These are phyloP conservation scores for Falco cherrug DNA, from an alignment of 2,797 vertebrate species.

Conservation along the genomic window DNA sequence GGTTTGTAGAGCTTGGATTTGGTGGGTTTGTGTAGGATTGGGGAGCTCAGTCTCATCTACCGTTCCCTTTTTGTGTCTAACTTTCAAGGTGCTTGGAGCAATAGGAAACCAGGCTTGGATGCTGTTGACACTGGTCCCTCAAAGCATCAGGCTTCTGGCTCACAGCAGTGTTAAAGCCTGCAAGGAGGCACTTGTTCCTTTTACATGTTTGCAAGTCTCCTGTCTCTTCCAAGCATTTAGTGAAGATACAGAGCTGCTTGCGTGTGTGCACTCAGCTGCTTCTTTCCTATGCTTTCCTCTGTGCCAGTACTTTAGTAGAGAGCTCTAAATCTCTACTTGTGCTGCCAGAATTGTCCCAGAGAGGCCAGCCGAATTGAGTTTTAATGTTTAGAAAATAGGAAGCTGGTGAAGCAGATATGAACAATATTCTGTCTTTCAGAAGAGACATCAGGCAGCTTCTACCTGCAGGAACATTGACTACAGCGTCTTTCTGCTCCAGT, in stretches of 20 bases:
- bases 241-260: not conserved
- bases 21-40: not conserved
- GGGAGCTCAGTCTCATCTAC: not conserved
- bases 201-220: not conserved
- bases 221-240: not conserved
- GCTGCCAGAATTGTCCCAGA: not conserved
- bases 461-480: not conserved
- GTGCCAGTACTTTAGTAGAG: not conserved
- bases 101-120: not conserved
- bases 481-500: not conserved
- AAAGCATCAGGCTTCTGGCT: not conserved
- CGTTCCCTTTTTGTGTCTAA: not conserved
- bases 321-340: not conserved
- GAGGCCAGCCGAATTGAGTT: not conserved
- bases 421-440: not conserved
- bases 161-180: not conserved
- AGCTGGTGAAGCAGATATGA: not conserved
- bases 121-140: not conserved
- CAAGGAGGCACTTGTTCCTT: not conserved
- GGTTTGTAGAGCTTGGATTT: not conserved
- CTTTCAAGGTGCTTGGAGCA: not conserved
- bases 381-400: not conserved
- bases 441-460: not conserved
- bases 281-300: not conserved
- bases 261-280: not conserved